These are phyloP conservation scores for Orestias chungarensis DNA, from an alignment of 2,797 vertebrate genomes.

Conservation along the genomic window DNA sequence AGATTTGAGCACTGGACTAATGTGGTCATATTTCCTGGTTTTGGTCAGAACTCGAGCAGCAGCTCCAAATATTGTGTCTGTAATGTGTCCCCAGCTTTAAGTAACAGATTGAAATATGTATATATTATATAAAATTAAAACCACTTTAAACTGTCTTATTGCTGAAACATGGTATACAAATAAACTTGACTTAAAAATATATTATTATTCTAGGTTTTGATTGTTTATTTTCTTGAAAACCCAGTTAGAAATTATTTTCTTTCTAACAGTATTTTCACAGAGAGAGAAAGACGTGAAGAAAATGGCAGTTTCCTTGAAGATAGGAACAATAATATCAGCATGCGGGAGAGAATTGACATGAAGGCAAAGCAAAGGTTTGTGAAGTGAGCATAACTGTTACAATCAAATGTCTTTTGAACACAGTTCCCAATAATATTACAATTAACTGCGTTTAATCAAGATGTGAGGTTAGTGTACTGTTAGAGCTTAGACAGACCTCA, in stretches of 20 bases:
- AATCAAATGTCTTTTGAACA: not conserved
- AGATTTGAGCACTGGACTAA: too few relatives aligned
- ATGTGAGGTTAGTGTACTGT: not conserved
- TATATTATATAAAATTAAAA: not conserved
- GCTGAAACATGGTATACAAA: too few relatives aligned
- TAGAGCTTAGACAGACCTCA: too few relatives aligned
- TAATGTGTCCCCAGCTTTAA: not conserved
- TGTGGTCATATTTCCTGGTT: too few relatives aligned
- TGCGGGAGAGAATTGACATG: constrained; percentile 30
- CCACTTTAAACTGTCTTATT: too few relatives aligned
- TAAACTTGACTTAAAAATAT: not conserved
- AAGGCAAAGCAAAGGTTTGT: constrained; percentile 40
- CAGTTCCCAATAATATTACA: not conserved
- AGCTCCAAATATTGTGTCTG: too few relatives aligned
- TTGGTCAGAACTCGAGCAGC: too few relatives aligned
- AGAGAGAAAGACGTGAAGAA: constrained; percentile 19
- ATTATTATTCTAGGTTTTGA: not conserved
- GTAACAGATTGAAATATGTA: not conserved
- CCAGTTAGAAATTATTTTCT: not conserved
- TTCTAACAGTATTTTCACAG: constrained; percentile 18
- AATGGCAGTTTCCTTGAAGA: constrained; percentile 25
- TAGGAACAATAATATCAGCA: constrained; percentile 43
- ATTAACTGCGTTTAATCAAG: not conserved
- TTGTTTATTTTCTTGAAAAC: not conserved
- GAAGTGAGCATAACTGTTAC: constrained; percentile 46